Conservation (phyloP, 1,140 invertebrate genomes). For the Macrotrachela quadricornifera region DNA sequence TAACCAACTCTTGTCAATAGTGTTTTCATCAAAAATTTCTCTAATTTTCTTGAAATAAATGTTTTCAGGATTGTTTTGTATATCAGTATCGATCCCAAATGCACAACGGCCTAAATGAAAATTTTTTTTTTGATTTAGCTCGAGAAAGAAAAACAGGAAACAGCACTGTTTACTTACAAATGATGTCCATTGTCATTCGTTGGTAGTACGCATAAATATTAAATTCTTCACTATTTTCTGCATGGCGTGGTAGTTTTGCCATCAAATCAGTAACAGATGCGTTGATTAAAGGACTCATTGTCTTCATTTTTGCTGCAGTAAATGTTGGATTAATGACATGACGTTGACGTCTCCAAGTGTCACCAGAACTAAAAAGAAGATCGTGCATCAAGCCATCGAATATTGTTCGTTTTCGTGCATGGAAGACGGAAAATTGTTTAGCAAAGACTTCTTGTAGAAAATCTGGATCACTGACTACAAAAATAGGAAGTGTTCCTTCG, state of each 20-base stretch:
- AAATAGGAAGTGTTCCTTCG: constrained; percentile 22
- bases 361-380: too few species aligned
- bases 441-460: constrained; percentile 27
- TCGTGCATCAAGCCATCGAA: too few species aligned
- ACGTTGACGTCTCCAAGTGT: too few species aligned
- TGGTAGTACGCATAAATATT: constrained; percentile 12
- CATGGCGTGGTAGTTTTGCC: too few species aligned
- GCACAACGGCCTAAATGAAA: constrained; percentile 28
- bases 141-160: constrained; percentile 18
- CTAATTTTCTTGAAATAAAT: too few species aligned
- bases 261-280: too few species aligned
- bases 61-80: constrained; percentile 11
- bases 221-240: constrained; percentile 9
- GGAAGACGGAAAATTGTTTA: constrained; percentile 31
- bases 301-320: too few species aligned
- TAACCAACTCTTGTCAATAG: too few species aligned
- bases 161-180: constrained; percentile 13
- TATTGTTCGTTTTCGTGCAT: constrained; percentile 17
- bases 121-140: too few species aligned
- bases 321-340: too few species aligned
- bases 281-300: too few species aligned
- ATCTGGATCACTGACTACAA: constrained; percentile 26
- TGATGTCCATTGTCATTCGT: not conserved
- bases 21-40: too few species aligned
- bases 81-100: constrained; percentile 28